Conservation (phyloP, 2,797 vertebrate genomes). For the Calcarius lapponicus region DNA sequence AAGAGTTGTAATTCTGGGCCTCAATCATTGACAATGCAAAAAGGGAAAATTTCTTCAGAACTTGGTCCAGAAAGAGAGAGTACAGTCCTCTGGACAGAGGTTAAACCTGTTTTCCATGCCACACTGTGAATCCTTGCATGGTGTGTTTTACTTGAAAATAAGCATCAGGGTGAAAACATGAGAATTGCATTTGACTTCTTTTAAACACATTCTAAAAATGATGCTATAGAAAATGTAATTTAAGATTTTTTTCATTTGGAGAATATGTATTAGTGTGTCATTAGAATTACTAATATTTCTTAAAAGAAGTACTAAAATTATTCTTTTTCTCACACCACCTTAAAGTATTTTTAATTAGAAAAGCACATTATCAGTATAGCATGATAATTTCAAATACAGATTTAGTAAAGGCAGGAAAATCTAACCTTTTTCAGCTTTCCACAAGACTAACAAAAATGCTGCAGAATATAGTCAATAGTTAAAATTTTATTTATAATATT, state of each 20-base stretch:
- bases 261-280: background rate
- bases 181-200: background rate
- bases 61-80: background rate
- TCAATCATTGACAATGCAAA: background rate
- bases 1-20: background rate
- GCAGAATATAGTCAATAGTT: slow-evolving; percentile 39
- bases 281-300: background rate
- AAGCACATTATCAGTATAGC: slow-evolving; percentile 9
- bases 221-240: background rate
- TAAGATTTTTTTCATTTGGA: background rate
- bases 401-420: slow-evolving; percentile 40
- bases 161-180: background rate
- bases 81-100: background rate
- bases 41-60: background rate
- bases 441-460: slow-evolving; percentile 61
- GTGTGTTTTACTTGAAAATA: background rate
- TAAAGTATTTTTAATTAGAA: slow-evolving; percentile 38
- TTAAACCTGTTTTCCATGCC: background rate
- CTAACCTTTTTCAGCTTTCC: slow-evolving; percentile 34
- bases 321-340: slow-evolving; percentile 22
- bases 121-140: background rate
- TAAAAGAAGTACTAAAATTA: slow-evolving; percentile 26
- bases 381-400: slow-evolving; percentile 30
- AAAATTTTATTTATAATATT: slow-evolving; percentile 65
- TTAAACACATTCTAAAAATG: background rate